Conservation (phyloP, 2,888 invertebrate genomes). For the Agriopis leucophaearia region DNA sequence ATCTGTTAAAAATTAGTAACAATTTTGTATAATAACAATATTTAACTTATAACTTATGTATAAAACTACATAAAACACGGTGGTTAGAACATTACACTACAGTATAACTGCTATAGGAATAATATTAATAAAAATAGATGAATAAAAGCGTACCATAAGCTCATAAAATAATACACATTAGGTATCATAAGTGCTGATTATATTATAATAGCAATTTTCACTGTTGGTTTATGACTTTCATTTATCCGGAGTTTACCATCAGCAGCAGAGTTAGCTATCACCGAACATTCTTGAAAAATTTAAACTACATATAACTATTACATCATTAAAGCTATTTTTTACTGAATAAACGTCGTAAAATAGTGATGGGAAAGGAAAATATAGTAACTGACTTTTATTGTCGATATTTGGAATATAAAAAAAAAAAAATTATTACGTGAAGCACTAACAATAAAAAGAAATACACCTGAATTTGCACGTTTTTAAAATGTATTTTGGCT, state of each 20-base stretch:
- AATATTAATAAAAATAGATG: background rate
- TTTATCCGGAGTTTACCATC: background rate
- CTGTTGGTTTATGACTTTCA: slow-evolving; percentile 4
- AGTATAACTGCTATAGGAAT: too few species aligned
- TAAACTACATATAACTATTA: slow-evolving; percentile 18
- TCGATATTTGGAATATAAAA: background rate
- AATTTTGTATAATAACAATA: too few species aligned
- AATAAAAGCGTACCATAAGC: background rate
- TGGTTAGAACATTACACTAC: too few species aligned
- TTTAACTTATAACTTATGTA: too few species aligned
- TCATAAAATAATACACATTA: background rate
- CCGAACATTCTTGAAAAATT: slow-evolving; percentile 21
- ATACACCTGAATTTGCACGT: too few species aligned
- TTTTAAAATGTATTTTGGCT: too few species aligned
- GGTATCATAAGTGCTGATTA: background rate
- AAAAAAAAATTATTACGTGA: too few species aligned
- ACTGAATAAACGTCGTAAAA: slow-evolving; percentile 16
- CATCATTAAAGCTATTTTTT: slow-evolving; percentile 26
- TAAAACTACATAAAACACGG: too few species aligned
- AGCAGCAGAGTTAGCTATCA: background rate
- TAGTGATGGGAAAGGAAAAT: slow-evolving; percentile 21
- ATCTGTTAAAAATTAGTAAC: too few species aligned
- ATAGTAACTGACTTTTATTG: background rate
- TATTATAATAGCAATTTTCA: background rate
- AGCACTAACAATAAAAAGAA: too few species aligned